Conservation (phyloP, 2,113 vertebrate species). For the Chlamydotis undulata region DNA sequence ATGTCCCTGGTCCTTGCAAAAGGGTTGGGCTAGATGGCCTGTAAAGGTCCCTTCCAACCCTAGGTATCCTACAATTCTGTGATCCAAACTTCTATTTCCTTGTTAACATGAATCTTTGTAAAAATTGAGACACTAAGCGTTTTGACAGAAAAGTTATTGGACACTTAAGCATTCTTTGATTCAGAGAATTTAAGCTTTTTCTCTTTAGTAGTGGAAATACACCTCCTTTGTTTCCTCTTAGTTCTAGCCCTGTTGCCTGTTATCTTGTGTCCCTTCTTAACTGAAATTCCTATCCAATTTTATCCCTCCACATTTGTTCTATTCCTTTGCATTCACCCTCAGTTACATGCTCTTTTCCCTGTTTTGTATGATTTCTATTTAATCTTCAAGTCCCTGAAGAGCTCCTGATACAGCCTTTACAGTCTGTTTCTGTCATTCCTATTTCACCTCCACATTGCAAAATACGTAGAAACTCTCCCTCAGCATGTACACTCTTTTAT, state of each 20-base stretch:
- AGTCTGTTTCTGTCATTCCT: neutral
- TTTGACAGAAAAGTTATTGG: neutral
- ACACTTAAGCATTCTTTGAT: neutral
- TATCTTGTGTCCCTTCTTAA: neutral
- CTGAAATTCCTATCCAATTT: neutral
- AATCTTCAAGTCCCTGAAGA: neutral
- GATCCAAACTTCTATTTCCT: neutral
- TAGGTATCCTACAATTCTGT: no score
- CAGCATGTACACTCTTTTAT: neutral
- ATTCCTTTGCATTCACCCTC: neutral
- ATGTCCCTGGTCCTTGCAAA: no score
- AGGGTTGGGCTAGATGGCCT: no score
- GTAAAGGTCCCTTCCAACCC: no score
- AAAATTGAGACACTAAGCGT: neutral
- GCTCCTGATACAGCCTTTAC: neutral
- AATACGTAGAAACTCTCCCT: neutral
- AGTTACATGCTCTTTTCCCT: neutral
- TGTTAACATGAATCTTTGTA: neutral
- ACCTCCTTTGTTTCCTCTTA: neutral
- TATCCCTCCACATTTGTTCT: neutral
- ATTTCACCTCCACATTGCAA: neutral
- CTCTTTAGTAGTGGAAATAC: neutral
- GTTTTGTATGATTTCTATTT: neutral
- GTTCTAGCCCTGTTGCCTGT: neutral
- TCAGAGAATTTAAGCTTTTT: neutral